phyloP scores from a whole-genome alignment of 2,797 vertebrate genomes.

The Siniperca undulata region DNA sequence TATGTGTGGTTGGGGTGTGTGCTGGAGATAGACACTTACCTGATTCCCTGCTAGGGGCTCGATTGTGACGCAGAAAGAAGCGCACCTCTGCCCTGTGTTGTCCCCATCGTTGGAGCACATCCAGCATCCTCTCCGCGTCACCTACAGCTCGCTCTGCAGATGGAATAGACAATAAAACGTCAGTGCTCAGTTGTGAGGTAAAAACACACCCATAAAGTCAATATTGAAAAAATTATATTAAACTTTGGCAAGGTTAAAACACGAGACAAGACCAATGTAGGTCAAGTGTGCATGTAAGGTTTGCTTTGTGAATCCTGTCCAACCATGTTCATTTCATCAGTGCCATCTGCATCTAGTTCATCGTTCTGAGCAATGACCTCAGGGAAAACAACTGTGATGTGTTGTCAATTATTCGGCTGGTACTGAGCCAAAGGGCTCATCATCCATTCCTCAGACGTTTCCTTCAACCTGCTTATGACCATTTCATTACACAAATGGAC shows the following conservation, averaged over 20 bases:
- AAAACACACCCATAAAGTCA: conserved; percentile 21
- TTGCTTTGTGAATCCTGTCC: conserved; percentile 42
- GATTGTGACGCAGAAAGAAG: conserved; percentile 95
- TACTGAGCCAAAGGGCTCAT: conserved; percentile 53
- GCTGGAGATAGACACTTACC: conserved; percentile 79
- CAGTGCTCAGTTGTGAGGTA: background rate
- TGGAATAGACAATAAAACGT: conserved; percentile 11
- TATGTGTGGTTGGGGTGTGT: background rate
- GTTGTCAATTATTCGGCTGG: conserved; percentile 58
- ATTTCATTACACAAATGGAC: conserved; percentile 61
- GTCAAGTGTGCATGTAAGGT: conserved; percentile 1
- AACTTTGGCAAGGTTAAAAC: conserved; percentile 1
- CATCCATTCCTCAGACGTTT: conserved; percentile 49
- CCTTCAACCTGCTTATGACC: conserved; percentile 28
- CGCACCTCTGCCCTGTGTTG: conserved; percentile 91
- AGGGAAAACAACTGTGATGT: conserved; percentile 34
- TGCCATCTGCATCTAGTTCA: conserved; percentile 28
- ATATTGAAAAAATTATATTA: conserved; percentile 13
- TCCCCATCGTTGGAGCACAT: conserved; percentile 93
- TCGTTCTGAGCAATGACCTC: conserved; percentile 45
- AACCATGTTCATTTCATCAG: conserved; percentile 44
- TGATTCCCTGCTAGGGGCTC: conserved; percentile 85
- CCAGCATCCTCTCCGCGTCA: conserved; percentile 93
- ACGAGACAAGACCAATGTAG: background rate
- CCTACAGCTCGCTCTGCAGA: conserved; percentile 91